These are phyloP conservation scores for Gymnocephalus cernua DNA, from an alignment of 2,113 vertebrate species.

Conservation along the genomic window DNA sequence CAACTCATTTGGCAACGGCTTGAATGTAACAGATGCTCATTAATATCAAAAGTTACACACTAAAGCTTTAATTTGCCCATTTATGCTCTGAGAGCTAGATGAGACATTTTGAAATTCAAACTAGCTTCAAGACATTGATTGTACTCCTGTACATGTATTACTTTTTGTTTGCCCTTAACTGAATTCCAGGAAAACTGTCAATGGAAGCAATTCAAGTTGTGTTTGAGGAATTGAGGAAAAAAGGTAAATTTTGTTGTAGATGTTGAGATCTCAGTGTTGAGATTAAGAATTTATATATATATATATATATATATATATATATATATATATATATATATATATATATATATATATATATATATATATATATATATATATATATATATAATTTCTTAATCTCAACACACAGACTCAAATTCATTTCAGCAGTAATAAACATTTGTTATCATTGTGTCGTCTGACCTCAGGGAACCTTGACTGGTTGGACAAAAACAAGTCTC, in stretches of 20 bases:
- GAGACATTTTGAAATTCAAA: background rate
- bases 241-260: slow-evolving; percentile 83
- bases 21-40: too few species aligned
- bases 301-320: too few species aligned
- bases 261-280: background rate
- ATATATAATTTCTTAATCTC: too few species aligned
- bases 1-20: too few species aligned
- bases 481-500: slow-evolving; percentile 97
- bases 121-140: too few species aligned
- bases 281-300: too few species aligned
- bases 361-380: too few species aligned
- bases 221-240: slow-evolving; percentile 96
- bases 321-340: too few species aligned
- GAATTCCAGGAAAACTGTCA: slow-evolving; percentile 90
- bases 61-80: background rate
- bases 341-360: too few species aligned
- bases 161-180: slow-evolving; percentile 82
- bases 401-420: too few species aligned
- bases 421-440: background rate
- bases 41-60: too few species aligned
- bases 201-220: slow-evolving; percentile 95
- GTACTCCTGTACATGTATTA: background rate
- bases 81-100: too few species aligned
- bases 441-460: slow-evolving; percentile 12
- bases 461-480: slow-evolving; percentile 94